Evolutionary conservation across 1,140 invertebrate species (phyloP).

Genomic region (Rhopalosiphum padi): DNA sequence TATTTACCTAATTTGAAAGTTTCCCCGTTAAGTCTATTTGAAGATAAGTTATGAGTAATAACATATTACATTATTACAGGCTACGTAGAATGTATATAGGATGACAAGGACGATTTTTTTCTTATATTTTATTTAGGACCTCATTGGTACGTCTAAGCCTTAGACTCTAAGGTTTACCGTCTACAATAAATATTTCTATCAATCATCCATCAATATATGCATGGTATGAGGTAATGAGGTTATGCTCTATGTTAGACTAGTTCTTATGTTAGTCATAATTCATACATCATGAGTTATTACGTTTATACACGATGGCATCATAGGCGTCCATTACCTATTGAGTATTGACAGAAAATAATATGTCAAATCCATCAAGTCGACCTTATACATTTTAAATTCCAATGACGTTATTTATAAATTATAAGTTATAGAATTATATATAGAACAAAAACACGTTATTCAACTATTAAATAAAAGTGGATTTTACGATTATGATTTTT

Average conservation of each 20-base stretch:
- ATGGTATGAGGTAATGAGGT: not conserved
- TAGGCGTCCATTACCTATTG: not conserved
- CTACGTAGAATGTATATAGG: not conserved
- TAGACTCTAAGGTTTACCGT: not conserved
- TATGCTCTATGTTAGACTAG: not conserved
- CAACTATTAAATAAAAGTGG: not conserved
- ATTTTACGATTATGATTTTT: not conserved
- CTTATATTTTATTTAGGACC: not conserved
- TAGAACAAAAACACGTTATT: not conserved
- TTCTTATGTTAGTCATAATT: not conserved
- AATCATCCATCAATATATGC: not conserved
- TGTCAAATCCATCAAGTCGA: not conserved
- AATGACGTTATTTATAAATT: conserved; percentile 5
- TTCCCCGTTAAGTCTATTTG: not conserved
- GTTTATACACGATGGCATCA: not conserved
- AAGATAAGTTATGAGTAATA: not conserved
- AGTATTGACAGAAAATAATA: not conserved
- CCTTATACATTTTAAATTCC: not conserved
- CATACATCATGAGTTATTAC: not conserved
- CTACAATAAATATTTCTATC: not conserved
- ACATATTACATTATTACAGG: not conserved
- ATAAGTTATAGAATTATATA: not conserved
- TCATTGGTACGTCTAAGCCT: not conserved
- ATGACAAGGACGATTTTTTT: not conserved
- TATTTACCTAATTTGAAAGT: not conserved